Conservation (phyloP, 2,113 vertebrate species). For the Neodon shergylaensis region DNA sequence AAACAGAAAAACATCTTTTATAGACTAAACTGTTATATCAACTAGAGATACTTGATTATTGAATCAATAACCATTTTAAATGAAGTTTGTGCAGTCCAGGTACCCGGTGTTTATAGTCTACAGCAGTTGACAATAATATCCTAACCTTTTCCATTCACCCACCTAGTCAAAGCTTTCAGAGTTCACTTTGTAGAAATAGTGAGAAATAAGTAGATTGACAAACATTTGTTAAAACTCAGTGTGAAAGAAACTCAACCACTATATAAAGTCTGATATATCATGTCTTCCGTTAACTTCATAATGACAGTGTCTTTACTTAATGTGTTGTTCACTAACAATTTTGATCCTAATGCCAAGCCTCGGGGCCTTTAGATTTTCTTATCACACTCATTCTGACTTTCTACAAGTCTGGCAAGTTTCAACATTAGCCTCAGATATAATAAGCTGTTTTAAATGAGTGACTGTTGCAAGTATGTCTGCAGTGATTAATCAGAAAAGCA, state of each 20-base stretch:
- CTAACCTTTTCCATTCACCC: not conserved
- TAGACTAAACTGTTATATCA: not conserved
- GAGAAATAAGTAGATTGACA: not conserved
- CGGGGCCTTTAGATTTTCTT: not conserved
- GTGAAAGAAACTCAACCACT: not conserved
- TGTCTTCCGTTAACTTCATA: slow-evolving; percentile 5
- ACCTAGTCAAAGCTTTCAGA: not conserved
- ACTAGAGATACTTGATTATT: not conserved
- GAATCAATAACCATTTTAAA: not conserved
- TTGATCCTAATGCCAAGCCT: not conserved
- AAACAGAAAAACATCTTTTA: not conserved
- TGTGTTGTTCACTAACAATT: not conserved
- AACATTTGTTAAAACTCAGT: not conserved
- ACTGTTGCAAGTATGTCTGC: not conserved
- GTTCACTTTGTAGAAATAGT: not conserved
- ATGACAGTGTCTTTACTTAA: not conserved
- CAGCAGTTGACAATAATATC: not conserved
- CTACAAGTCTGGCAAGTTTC: not conserved
- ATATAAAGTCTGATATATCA: not conserved
- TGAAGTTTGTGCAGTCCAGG: not conserved
- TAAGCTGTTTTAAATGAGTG: not conserved
- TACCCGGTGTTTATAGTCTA: not conserved
- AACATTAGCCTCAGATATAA: not conserved
- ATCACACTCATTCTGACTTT: not conserved
- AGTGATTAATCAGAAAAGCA: not conserved